Evolutionary conservation across 2,797 vertebrate species (phyloP), one percentile per base, ranked within the genome.

Genomic region (Sebastes minor): DNA sequence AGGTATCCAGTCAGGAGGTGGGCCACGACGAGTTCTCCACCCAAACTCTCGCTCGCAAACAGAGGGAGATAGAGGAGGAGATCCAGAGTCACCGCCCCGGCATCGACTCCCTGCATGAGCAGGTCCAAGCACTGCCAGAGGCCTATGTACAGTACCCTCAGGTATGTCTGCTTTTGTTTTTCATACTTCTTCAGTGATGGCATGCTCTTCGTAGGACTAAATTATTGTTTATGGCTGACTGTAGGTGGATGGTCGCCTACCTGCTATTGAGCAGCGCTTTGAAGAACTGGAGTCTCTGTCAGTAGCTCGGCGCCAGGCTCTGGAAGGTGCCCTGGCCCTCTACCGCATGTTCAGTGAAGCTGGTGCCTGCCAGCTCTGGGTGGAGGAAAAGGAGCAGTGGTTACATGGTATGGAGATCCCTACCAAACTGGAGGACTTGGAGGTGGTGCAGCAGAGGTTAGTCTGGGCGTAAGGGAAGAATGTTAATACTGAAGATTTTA

Each of bases 281-380:
- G 92, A 93, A 80, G 97, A 98, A 76, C 88, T 99, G 88, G 94
- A 94, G 84, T 88, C 91, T 8, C 91, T 95, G 72, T 98, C 98
- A 0, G 96, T 93, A 2, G 89, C 94, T 25, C 96, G 98, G 1
- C 95, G 95, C 0, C 94, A 93, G 81, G 96, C 97, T 25, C 93
- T 99, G 92, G 96, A 97, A 87, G 98, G 97, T 0, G 97, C 97
- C 0, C 94, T 98, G 80, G 95, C 96, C 0, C 91, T 97, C 20
- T 98, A 98, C 90, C 97, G 97, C 87, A 98, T 98, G 97, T 97
- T 97, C 83, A 98, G 98, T 18, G 98, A 99, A 92, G 97, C 98
- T 0, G 96, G 95, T 2, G 98, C 98, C 83, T 99, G 98, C 35
- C 95, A 95, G 80, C 95, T 98, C 11, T 99, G 98, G 98, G 96